A percentile compares a stretch with the other conserved stretches of the same genome.
Conservation (phyloP, 2,888 invertebrate species). For the Anagyrus pseudococci region DNA sequence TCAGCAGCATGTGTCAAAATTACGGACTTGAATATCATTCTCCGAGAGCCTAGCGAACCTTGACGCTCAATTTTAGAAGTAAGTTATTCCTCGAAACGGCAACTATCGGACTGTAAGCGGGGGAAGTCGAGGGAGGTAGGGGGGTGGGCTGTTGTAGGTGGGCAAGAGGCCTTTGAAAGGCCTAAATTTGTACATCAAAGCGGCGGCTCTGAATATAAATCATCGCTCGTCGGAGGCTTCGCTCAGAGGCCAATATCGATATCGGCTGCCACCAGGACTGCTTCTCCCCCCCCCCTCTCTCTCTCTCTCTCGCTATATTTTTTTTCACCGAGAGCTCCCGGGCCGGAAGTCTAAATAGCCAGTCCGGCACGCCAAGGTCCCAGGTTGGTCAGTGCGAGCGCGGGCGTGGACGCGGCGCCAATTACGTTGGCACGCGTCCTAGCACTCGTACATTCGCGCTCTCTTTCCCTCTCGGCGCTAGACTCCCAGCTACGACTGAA, state of each 20-base stretch:
- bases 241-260: too few relatives aligned
- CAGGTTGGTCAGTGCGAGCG: constrained; percentile 7
- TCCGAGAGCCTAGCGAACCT: neutral
- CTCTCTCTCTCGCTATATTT: neutral
- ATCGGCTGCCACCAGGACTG: too few relatives aligned
- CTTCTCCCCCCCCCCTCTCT: neutral
- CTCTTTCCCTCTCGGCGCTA: too few relatives aligned
- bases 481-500: too few relatives aligned
- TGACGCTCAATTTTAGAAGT: constrained; percentile 7
- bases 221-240: too few relatives aligned
- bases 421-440: constrained; percentile 14
- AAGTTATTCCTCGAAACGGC: neutral
- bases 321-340: too few relatives aligned
- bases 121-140: too few relatives aligned
- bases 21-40: too few relatives aligned
- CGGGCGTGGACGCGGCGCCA: neutral
- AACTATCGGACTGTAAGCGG: neutral
- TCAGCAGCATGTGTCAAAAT: too few relatives aligned
- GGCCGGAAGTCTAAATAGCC: neutral
- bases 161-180: constrained; percentile 8
- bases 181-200: constrained; percentile 33
- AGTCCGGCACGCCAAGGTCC: constrained; percentile 16
- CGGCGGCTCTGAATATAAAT: neutral
- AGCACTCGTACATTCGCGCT: neutral
- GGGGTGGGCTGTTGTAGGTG: too few relatives aligned